phyloP scores from a whole-genome alignment of 1,140 invertebrate species.

The Sminthurinus signatus region DNA sequence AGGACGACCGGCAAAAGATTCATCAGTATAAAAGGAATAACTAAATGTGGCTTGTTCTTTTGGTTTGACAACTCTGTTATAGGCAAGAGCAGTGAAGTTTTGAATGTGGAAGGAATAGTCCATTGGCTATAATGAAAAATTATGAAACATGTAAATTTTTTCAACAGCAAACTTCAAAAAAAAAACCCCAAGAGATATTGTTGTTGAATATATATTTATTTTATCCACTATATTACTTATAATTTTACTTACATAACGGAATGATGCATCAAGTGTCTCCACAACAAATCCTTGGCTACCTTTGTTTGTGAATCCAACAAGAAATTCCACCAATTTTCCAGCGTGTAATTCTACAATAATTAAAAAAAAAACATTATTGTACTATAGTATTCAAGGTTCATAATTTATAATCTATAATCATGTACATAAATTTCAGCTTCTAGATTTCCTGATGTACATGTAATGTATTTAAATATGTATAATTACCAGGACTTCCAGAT shows the following conservation, averaged over 20 bases:
- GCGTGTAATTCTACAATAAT: slow-evolving; percentile 75
- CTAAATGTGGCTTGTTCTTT: slow-evolving; percentile 88
- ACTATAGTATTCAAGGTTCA: too few relatives aligned
- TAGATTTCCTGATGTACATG: too few relatives aligned
- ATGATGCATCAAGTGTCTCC: slow-evolving; percentile 91
- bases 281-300: slow-evolving; percentile 84
- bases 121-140: too few relatives aligned
- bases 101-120: slow-evolving; percentile 98
- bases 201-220: too few relatives aligned
- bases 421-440: too few relatives aligned
- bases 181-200: too few relatives aligned
- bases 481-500: slow-evolving; percentile 56
- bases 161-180: too few relatives aligned
- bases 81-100: slow-evolving; percentile 90
- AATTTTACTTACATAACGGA: too few relatives aligned
- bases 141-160: too few relatives aligned
- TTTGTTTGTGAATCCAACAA: slow-evolving; percentile 94
- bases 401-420: neutral
- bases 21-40: slow-evolving; percentile 91
- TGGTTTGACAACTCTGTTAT: slow-evolving; percentile 80
- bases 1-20: slow-evolving; percentile 88
- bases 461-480: too few relatives aligned
- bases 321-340: slow-evolving; percentile 84
- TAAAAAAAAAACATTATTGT: too few relatives aligned
- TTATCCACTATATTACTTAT: too few relatives aligned